Percentiles rank a stretch among this genome's conserved stretches.
Evolutionary conservation across 2,797 vertebrate genomes (phyloP).

Genomic region (Limosa lapponica): DNA sequence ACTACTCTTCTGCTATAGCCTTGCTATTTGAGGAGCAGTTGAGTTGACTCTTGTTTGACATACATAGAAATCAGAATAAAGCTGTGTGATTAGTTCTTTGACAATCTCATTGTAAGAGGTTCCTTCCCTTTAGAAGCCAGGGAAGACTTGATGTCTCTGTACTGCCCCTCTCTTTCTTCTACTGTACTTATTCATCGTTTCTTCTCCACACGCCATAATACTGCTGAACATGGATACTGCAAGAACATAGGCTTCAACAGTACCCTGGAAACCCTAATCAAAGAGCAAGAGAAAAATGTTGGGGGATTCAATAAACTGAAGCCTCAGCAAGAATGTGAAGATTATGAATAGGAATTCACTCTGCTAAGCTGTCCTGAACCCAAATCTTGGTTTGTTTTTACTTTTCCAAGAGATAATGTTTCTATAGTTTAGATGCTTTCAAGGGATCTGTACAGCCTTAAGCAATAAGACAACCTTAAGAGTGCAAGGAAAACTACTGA

Average conservation of each 20-base stretch:
- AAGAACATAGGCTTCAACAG: background rate
- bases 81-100: background rate
- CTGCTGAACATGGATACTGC: background rate
- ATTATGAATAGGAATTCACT: conserved; percentile 45
- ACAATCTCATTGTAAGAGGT: background rate
- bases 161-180: background rate
- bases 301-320: background rate
- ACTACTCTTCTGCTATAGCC: background rate
- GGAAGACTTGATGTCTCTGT: background rate
- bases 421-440: conserved; percentile 61
- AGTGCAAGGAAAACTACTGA: conserved; percentile 42
- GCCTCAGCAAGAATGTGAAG: conserved; percentile 47
- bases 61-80: background rate
- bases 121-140: background rate
- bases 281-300: conserved; percentile 11
- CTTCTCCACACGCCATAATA: background rate
- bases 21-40: background rate
- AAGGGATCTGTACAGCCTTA: conserved; percentile 46
- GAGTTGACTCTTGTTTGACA: background rate
- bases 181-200: background rate
- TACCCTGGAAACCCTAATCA: conserved; percentile 1
- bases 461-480: conserved; percentile 48
- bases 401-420: conserved; percentile 57
- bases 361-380: conserved; percentile 33
- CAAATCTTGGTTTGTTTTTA: conserved; percentile 61